phyloP scores from a whole-genome alignment of 2,888 invertebrate genomes.

The Gnatocerus cornutus region DNA sequence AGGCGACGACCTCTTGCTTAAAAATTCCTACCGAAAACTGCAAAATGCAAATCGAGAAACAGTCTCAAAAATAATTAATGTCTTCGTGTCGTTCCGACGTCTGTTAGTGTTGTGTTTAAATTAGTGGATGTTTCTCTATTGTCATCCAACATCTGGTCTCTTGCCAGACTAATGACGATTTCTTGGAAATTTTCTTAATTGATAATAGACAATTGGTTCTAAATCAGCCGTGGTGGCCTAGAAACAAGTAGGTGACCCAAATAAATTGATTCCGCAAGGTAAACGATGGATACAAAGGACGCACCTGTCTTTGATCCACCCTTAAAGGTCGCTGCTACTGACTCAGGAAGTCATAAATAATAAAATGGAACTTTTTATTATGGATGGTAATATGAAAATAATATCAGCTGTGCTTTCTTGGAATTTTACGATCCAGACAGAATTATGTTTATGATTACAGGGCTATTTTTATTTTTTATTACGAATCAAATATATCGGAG shows the following conservation, averaged over 20 bases:
- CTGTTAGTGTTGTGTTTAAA: conserved; percentile 31
- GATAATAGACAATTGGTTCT: conserved; percentile 30
- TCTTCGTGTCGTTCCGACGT: conserved; percentile 41
- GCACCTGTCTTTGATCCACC: conserved; percentile 31
- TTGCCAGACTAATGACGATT: conserved; percentile 46
- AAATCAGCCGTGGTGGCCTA: conserved; percentile 21
- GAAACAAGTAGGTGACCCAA: conserved; percentile 35
- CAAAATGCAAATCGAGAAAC: conserved; percentile 32
- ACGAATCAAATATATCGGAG: conserved; percentile 42
- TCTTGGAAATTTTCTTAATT: conserved; percentile 26
- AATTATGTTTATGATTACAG: conserved; percentile 47
- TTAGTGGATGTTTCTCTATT: conserved; percentile 48
- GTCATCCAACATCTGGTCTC: conserved; percentile 48
- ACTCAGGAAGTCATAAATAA: conserved; percentile 47
- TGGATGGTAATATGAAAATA: conserved; percentile 45
- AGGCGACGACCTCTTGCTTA: conserved; percentile 36
- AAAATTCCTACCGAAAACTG: conserved; percentile 9
- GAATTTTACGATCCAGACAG: conserved; percentile 45
- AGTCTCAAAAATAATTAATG: conserved; percentile 41
- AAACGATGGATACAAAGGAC: conserved; percentile 12
- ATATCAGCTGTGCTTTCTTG: conserved; percentile 46
- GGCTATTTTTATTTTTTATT: conserved; percentile 47
- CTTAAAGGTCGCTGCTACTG: conserved; percentile 23
- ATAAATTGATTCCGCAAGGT: conserved; percentile 18
- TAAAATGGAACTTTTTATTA: conserved; percentile 45